Evolutionary conservation across 2,797 vertebrate species (phyloP).

Genomic region (Scolopax rusticola): DNA sequence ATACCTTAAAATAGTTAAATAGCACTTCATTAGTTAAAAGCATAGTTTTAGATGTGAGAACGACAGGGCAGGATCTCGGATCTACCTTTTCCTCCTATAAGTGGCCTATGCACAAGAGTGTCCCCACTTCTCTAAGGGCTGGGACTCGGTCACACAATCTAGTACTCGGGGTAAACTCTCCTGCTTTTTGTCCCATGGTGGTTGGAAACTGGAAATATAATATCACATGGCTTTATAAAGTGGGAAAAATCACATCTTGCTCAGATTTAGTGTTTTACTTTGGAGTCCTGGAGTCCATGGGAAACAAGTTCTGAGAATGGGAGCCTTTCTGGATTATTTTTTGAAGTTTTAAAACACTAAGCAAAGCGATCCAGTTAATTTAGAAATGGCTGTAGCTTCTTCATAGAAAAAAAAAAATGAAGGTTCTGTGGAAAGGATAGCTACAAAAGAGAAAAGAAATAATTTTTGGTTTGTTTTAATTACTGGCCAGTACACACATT

Average conservation of each 20-base stretch:
- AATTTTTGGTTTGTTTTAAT: background rate
- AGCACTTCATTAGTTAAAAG: background rate
- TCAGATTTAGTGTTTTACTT: background rate
- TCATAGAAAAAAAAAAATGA: background rate
- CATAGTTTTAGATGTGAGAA: background rate
- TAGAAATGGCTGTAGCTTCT: background rate
- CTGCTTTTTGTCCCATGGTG: background rate
- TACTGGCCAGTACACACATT: background rate
- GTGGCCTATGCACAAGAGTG: rapidly evolving
- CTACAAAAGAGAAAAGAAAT: background rate
- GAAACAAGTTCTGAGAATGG: background rate
- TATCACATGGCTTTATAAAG: background rate
- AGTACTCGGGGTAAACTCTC: background rate
- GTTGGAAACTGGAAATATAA: background rate
- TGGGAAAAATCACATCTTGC: background rate
- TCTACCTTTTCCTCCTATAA: background rate
- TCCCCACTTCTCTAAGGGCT: background rate
- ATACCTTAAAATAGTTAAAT: background rate
- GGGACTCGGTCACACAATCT: rapidly evolving
- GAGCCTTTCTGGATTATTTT: background rate
- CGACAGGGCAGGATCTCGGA: background rate
- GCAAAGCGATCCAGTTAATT: background rate
- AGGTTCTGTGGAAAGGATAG: background rate
- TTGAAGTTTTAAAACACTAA: background rate
- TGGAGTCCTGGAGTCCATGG: background rate